Base-by-base conservation (phyloP, 2,888 invertebrate species). In the Drosophila cracens region DNA sequence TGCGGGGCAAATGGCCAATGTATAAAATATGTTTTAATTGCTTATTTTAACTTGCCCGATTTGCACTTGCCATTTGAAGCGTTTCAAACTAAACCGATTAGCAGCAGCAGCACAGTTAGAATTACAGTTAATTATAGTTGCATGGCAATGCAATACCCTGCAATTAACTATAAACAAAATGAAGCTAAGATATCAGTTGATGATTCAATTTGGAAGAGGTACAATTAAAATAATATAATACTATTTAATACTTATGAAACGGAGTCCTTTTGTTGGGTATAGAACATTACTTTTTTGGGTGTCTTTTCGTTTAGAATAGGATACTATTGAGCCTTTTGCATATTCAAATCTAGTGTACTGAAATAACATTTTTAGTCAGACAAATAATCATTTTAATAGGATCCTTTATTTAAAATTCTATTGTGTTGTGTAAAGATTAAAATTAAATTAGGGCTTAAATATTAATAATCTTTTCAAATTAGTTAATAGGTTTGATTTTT, bases 21-120 rank as follows among this genome's bases (percentile, higher is more conserved):
- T 76, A 72, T 73, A 69, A 79, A 85, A 90, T 85, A 85, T 90
- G 90, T 88, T 88, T 90, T 85, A 85, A 90, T 85, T 88, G 85
- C 89, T 83, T 81, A 87, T 89, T 90, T 89, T 74, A 87, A 89
- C 90, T 77, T 86, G 57, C 57, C 60, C 66, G 87, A 79, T 79
- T 84, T 82, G 71, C 83, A 89, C 87, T 89, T 82, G 87, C 70
- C 81, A 77, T 69, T 84, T 74, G 74, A 72, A 66, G 81, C 82
- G 79, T 74, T 78, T 66, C 70, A 72, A 84, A 74, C 62, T 82
- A 78, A 88, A 85, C 88, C 72, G 84, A 78, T 81, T 82, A 82
- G 74, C 79, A 68, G 33, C 38, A 18, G 36, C 54, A 36, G 36
- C 43, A 48, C 40, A 54, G 25, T 38, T 34, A 21, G 58, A 51